Base-by-base conservation (phyloP, 2,797 vertebrate genomes). In the Takifugu rubripes region DNA sequence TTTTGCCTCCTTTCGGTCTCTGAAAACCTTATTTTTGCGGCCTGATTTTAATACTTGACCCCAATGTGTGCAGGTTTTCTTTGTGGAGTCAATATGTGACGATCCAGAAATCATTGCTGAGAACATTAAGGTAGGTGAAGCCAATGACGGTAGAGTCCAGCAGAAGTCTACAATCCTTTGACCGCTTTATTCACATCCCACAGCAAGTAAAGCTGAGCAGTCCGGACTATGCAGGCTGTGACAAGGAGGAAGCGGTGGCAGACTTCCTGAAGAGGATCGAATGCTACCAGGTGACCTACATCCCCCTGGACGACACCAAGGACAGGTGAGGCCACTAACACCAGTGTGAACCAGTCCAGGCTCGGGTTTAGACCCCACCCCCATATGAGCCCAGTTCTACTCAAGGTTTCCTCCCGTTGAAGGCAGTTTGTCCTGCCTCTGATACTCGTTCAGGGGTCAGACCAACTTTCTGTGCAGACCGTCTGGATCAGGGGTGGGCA, bases 181-280 rank as follows among this genome's bases (percentile, higher is more conserved):
- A 33, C 8, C 7, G 31, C 10, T 33, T 10, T 33, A 2, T 33
- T 33, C 9, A 33, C 31, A 1, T 4, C 14, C 12, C 42, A 49
- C 57, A 97, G 95, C 92, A 97, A 92, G 95, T 97, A 59, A 97
- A 97, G 87, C 90, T 97, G 49, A 93, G 91, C 72, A 95, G 95
- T 64, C 95, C 95, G 0, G 95, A 97, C 78, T 97, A 97, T 25
- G 59, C 67, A 2, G 90, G 85, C 88, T 93, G 93, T 36, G 91
- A 92, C 63, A 89, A 92, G 77, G 94, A 96, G 5, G 93, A 94
- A 56, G 94, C 92, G 0, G 90, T 94, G 57, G 81, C 88, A 1
- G 95, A 97, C 53, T 97, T 97, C 75, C 84, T 94, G 47, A 91
- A 95, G 81, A 91, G 95, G 87, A 96, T 96, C 1, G 90, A 96